Evolutionary conservation across 2,888 invertebrate genomes (phyloP), one percentile per base, ranked within the genome.

Genomic region (Andricus quercusramuli): DNA sequence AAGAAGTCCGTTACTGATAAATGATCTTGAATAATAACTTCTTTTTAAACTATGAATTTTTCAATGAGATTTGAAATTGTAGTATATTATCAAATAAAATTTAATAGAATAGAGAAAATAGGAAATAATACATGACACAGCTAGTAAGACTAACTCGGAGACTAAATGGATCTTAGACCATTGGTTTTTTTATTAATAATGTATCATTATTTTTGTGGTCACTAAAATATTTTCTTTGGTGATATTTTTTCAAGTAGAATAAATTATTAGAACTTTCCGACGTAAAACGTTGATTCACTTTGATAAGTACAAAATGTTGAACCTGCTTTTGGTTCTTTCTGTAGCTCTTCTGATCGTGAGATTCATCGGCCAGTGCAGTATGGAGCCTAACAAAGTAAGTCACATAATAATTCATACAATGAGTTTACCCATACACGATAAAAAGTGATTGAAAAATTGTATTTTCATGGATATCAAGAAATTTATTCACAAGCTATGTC

Each of bases 251-350:
- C 8, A 37, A 13, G 11, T 41, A 13, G 13, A 51, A 51, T 20
- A 6, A 20, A 51, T 51, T 51, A 51, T 51, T 5, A 8, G 0
- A 20, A n/a, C 8, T 25, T 47, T 6, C 3, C 3, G 41, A 65
- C 1, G 8, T 32, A 41, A 62, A 20, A 25, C n/a, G 1, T 77
- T 29, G 1, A 37, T 29, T 65, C 44, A 37, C 56, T 25, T 37
- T 41, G 1, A 56, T 8, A 37, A 67, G 22, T n/a, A 41, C 15
- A 82, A 82, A 37, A 88, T 88, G 87, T 78, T 78, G 15, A 85
- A 84, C 37, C 22, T 84, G 0, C 11, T 85, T 11, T 29, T 79
- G 22, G 65, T 85, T 20, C n/a, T 87, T 9, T 80, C 78, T 29
- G 11, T 87, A 22, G 62, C 77, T 4, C 65, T 88, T 0, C 4